Percentiles rank a stretch among this genome's conserved stretches.
phyloP scores from a whole-genome alignment of 2,797 vertebrate genomes.

The Ambastaia sidthimunki region DNA sequence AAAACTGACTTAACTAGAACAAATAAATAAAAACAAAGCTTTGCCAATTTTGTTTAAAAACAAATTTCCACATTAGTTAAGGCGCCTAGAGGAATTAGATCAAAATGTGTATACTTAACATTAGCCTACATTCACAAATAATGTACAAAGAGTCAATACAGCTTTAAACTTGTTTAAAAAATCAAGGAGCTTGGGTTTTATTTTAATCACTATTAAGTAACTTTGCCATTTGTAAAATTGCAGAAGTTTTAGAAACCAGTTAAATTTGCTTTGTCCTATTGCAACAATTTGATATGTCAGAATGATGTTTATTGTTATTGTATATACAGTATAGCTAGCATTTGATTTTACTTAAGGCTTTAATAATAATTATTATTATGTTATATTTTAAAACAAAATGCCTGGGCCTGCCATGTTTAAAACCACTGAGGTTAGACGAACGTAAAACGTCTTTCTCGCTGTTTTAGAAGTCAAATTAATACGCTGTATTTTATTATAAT shows the following conservation, averaged over 20 bases:
- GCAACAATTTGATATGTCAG: background rate
- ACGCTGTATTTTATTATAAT: background rate
- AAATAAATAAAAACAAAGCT: background rate
- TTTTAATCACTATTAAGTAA: background rate
- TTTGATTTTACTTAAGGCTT: background rate
- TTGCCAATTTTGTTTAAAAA: background rate
- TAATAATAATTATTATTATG: slow-evolving; percentile 1
- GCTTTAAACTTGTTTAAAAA: background rate
- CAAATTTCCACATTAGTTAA: background rate
- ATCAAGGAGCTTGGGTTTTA: background rate
- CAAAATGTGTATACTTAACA: background rate
- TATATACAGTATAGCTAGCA: background rate
- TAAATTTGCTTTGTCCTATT: background rate
- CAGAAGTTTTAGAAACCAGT: background rate
- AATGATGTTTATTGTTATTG: background rate
- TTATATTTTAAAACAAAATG: background rate
- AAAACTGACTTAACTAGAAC: background rate
- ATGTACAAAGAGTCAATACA: background rate
- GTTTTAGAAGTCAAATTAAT: background rate
- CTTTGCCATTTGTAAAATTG: background rate
- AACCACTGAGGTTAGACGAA: background rate
- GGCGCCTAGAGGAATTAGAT: background rate
- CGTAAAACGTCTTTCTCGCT: slow-evolving; percentile 13
- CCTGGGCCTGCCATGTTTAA: slow-evolving; percentile 3
- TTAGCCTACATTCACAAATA: background rate